Conservation (phyloP, 2,113 vertebrate genomes). For the Notarius lentiginosus region DNA sequence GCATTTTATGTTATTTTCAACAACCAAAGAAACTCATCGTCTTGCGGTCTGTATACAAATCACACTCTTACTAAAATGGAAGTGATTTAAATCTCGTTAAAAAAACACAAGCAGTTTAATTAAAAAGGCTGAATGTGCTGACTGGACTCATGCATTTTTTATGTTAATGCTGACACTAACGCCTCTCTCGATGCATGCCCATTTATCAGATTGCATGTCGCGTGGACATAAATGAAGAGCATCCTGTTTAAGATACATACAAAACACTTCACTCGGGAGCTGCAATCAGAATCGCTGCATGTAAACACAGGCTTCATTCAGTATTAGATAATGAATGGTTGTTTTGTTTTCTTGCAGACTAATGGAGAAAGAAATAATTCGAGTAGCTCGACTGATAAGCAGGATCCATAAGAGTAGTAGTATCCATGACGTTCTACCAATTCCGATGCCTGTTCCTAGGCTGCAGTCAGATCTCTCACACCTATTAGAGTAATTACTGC, state of each 20-base stretch:
- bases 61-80: neutral
- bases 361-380: neutral
- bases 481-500: conserved; percentile 25
- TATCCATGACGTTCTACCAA: neutral
- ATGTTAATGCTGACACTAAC: neutral
- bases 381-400: neutral
- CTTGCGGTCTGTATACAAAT: neutral
- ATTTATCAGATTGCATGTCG: neutral
- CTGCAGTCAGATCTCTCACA: conserved; percentile 3
- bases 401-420: neutral
- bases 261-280: neutral
- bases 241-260: neutral
- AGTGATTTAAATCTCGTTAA: neutral
- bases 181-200: neutral
- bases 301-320: neutral
- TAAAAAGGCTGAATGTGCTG: neutral
- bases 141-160: neutral
- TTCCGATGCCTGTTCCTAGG: neutral
- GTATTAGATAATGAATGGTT: neutral
- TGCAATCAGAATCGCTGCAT: neutral
- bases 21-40: neutral
- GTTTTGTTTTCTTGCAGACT: neutral
- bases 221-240: neutral
- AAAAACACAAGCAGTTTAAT: neutral
- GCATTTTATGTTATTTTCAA: neutral